Conservation (phyloP, 2,113 vertebrate species). For the Garra rufa region DNA sequence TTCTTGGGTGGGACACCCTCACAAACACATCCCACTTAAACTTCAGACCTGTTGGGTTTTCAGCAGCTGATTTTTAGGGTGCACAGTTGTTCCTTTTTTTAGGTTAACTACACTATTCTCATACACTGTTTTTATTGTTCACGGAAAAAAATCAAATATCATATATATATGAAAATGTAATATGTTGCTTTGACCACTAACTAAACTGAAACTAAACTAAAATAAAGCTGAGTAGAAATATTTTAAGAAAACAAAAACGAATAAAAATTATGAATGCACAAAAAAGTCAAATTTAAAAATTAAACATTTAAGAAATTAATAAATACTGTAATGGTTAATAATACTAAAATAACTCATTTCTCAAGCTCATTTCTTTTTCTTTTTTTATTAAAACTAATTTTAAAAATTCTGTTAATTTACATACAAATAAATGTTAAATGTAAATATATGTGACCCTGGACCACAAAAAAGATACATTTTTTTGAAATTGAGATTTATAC, state of each 20-base stretch:
- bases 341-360: background rate
- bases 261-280: background rate
- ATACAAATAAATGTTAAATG: too few relatives aligned
- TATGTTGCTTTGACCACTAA: background rate
- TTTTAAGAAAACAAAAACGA: background rate
- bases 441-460: too few relatives aligned
- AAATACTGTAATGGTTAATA: background rate
- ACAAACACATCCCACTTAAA: slow-evolving; percentile 7
- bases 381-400: background rate
- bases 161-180: background rate
- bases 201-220: background rate
- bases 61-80: background rate
- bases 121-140: background rate
- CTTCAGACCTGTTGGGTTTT: background rate
- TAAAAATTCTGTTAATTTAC: too few relatives aligned
- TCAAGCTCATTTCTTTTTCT: background rate
- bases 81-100: background rate
- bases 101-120: background rate
- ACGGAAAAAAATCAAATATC: too few relatives aligned
- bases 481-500: too few relatives aligned
- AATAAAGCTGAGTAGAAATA: background rate
- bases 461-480: too few relatives aligned
- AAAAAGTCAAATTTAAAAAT: background rate
- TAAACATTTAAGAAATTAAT: background rate
- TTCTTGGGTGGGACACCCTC: slow-evolving; percentile 8